phyloP scores from a whole-genome alignment of 2,888 invertebrate species.

The Lasioglossum malachurum region DNA sequence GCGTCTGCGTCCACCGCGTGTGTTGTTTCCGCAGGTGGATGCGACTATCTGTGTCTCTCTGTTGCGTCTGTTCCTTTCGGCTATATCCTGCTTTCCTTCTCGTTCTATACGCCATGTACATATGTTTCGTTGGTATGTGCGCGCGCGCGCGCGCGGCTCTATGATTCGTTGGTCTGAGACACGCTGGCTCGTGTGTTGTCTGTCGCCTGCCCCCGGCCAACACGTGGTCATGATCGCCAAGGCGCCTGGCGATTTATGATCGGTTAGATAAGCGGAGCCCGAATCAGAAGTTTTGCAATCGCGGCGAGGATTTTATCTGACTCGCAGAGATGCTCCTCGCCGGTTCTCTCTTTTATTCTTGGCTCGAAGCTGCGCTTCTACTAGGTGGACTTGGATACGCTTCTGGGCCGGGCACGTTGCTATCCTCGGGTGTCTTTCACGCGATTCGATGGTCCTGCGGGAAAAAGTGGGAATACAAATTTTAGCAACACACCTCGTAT shows the following conservation, averaged over 20 bases:
- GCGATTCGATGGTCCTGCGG: background rate
- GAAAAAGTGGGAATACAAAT: background rate
- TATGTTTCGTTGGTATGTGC: background rate
- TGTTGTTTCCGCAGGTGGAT: slow-evolving; percentile 31
- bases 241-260: slow-evolving; percentile 22
- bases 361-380: background rate
- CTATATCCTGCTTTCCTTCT: background rate
- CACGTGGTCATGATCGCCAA: slow-evolving; percentile 30
- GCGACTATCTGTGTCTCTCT: background rate
- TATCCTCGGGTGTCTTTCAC: background rate
- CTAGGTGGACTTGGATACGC: background rate
- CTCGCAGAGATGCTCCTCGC: background rate
- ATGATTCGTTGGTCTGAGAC: slow-evolving; percentile 1
- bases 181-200: background rate
- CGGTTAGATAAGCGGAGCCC: slow-evolving; percentile 4
- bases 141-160: background rate
- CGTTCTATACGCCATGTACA: background rate
- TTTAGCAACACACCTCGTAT: background rate
- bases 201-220: background rate
- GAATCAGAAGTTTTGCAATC: slow-evolving; percentile 1
- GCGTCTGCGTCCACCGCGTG: slow-evolving; percentile 21
- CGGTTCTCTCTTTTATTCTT: background rate
- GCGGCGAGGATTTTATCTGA: background rate
- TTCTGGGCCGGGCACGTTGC: background rate
- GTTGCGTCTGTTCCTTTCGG: background rate